Evolutionary conservation across 2,797 vertebrate genomes (phyloP).

Genomic region (Sebastes goodei): DNA sequence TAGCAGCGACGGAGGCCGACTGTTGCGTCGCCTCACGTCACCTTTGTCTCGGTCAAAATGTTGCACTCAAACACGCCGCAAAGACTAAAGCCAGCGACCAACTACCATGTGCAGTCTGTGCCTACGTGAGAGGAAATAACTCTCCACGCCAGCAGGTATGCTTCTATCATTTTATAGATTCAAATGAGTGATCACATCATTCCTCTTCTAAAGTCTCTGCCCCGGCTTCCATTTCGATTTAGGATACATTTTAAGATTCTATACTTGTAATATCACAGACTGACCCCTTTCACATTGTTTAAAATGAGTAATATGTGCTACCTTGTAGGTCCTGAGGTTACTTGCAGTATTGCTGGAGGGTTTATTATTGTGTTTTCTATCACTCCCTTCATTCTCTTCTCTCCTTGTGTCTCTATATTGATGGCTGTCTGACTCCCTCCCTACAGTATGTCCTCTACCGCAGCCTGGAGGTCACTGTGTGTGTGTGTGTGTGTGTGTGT

Average conservation of each 20-base stretch:
- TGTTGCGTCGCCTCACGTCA: too few relatives aligned
- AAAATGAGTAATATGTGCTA: not conserved
- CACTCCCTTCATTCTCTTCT: not conserved
- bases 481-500: not conserved
- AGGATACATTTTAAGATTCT: not conserved
- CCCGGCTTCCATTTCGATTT: too few relatives aligned
- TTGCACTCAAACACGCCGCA: too few relatives aligned
- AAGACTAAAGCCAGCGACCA: too few relatives aligned
- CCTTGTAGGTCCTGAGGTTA: not conserved
- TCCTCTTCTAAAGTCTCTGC: not conserved
- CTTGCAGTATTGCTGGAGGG: not conserved
- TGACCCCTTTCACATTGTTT: not conserved
- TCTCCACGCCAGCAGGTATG: too few relatives aligned
- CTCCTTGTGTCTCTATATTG: not conserved
- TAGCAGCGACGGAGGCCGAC: too few relatives aligned
- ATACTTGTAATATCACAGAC: not conserved
- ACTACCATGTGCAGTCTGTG: too few relatives aligned
- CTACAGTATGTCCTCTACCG: not conserved
- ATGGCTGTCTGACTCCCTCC: not conserved
- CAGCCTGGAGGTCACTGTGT: conserved; percentile 18
- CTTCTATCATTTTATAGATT: not conserved
- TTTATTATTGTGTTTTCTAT: not conserved
- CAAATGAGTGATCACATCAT: not conserved
- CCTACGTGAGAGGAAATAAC: too few relatives aligned
- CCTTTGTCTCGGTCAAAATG: too few relatives aligned